Evolutionary conservation across 2,113 vertebrate species (phyloP).

Genomic region (Urocynchramus pylzowi): DNA sequence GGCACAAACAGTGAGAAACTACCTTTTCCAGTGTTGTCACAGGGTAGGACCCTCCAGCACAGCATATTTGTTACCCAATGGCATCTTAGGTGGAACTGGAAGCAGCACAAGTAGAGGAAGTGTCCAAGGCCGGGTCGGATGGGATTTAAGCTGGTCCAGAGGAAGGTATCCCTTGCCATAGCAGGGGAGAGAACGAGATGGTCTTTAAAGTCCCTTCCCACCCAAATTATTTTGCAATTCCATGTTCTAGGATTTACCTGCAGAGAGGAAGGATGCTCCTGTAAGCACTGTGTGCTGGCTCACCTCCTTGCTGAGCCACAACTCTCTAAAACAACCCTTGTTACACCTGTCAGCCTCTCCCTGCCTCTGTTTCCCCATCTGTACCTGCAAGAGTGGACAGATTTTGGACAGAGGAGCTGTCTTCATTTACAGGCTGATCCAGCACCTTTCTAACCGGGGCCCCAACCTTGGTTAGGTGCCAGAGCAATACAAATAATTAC

Average conservation of each 20-base stretch:
- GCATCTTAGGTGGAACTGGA: not conserved
- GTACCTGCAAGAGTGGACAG: not conserved
- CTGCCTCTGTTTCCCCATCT: not conserved
- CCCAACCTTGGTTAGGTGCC: slow-evolving; percentile 14
- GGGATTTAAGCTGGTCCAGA: not conserved
- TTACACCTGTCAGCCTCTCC: not conserved
- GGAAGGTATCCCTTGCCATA: not conserved
- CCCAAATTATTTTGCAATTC: not conserved
- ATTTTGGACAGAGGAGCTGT: not conserved
- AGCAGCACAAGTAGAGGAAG: not conserved
- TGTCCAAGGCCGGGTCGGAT: not conserved
- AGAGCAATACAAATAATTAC: slow-evolving; percentile 60
- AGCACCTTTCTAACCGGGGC: not conserved
- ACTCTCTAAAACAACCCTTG: not conserved
- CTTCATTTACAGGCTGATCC: not conserved
- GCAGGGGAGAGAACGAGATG: rapidly evolving
- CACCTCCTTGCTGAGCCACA: not conserved
- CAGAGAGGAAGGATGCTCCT: not conserved
- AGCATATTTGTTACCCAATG: not conserved
- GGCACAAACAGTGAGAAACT: not conserved
- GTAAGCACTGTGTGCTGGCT: not conserved
- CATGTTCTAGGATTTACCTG: not conserved
- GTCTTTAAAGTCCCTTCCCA: not conserved
- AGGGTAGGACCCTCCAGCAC: not conserved
- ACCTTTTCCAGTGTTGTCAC: not conserved